Conservation (phyloP, 1,140 invertebrate species). For the Neotoxoptera formosana region DNA sequence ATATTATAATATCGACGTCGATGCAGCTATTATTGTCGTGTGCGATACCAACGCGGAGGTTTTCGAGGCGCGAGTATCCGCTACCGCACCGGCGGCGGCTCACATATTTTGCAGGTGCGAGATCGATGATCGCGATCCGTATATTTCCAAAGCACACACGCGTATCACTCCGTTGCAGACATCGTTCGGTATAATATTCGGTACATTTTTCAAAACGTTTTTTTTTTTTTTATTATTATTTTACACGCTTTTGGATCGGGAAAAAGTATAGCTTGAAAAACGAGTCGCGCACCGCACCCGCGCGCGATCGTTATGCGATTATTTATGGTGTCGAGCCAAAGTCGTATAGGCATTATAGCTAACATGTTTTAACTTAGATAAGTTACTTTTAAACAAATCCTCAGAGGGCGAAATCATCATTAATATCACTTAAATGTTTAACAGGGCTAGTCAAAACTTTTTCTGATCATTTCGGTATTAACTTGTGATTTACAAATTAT, state of each 20-base stretch:
- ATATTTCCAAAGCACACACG: neutral
- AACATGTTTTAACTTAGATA: slow-evolving; percentile 31
- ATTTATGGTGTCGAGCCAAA: neutral
- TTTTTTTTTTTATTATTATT: neutral
- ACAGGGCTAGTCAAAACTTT: neutral
- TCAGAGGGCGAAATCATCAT: neutral
- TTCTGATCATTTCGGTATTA: neutral
- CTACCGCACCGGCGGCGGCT: too few relatives aligned
- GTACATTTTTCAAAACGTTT: neutral
- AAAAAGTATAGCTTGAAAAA: slow-evolving; percentile 33
- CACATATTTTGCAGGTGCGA: neutral
- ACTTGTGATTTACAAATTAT: neutral
- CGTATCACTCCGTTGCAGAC: neutral
- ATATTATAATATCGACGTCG: too few relatives aligned
- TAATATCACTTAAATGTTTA: slow-evolving; percentile 30
- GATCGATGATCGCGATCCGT: neutral
- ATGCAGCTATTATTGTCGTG: neutral
- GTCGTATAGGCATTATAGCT: neutral
- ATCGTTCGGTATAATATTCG: neutral
- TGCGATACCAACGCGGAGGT: neutral
- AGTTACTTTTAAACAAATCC: slow-evolving; percentile 1
- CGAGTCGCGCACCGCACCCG: neutral
- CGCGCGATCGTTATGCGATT: neutral
- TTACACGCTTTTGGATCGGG: neutral
- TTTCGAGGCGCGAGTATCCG: neutral